Evolutionary conservation across 2,113 vertebrate species (phyloP).

Genomic region (Pampusana beccarii): DNA sequence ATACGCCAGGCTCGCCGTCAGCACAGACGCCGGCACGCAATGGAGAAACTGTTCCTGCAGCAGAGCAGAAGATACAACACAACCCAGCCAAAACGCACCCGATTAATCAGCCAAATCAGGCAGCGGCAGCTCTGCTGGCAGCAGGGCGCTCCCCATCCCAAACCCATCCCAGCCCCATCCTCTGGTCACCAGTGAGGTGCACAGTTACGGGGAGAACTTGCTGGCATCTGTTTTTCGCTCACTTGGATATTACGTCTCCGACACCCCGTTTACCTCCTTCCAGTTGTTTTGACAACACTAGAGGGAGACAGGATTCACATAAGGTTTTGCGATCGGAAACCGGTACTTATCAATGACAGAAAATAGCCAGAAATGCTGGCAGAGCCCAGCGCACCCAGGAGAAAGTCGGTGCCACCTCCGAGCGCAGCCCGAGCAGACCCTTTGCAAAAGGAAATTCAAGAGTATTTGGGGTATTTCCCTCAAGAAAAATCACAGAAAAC

Average conservation of each 20-base stretch:
- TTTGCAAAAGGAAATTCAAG: neutral
- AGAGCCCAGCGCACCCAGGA: neutral
- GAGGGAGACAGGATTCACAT: slow-evolving; percentile 28
- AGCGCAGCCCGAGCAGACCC: neutral
- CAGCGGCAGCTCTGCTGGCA: neutral
- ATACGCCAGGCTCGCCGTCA: neutral
- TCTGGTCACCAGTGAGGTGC: neutral
- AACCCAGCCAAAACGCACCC: neutral
- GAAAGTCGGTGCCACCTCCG: neutral
- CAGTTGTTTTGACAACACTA: neutral
- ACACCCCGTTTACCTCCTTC: neutral
- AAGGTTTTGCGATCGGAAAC: neutral
- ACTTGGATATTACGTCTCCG: neutral
- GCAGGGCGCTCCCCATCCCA: neutral
- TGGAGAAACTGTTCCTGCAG: neutral
- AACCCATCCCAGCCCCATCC: neutral
- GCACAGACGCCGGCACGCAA: slow-evolving; percentile 6
- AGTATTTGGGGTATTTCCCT: neutral
- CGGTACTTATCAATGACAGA: rapidly evolving
- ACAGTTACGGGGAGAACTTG: neutral
- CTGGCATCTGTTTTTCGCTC: neutral
- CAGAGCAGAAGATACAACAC: neutral
- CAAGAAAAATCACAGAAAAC: neutral
- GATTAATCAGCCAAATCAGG: neutral
- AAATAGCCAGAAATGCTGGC: rapidly evolving